These are phyloP conservation scores for Ciconia boyciana DNA, from an alignment of 2,113 vertebrate genomes.

Conservation along the genomic window DNA sequence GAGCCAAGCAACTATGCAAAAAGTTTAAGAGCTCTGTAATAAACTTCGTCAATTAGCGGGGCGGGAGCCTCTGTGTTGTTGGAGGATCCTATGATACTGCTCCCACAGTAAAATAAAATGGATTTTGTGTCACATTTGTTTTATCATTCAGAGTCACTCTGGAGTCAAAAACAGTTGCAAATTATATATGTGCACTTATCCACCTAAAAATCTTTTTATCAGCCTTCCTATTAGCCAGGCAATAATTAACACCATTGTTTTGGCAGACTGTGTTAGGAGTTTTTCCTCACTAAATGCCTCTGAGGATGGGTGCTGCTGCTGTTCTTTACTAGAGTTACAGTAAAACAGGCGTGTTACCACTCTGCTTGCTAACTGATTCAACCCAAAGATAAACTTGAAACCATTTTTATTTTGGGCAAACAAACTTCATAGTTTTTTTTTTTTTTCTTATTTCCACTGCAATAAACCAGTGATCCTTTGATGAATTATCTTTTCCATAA, in stretches of 20 bases:
- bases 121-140: neutral
- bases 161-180: neutral
- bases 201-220: neutral
- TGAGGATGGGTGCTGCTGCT: neutral
- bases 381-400: neutral
- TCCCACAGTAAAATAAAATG: neutral
- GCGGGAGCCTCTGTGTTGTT: accelerated
- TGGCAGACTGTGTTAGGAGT: neutral
- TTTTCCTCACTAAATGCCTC: neutral
- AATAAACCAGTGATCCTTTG: neutral
- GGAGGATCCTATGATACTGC: neutral
- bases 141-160: neutral
- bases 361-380: neutral
- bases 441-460: neutral
- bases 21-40: too few relatives aligned
- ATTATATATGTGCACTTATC: neutral
- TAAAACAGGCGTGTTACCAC: neutral
- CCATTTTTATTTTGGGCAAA: neutral
- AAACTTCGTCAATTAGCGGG: neutral
- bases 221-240: neutral
- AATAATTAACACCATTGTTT: neutral
- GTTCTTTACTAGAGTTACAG: neutral
- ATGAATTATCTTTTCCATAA: neutral
- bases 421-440: neutral
- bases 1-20: neutral